Evolutionary conservation across 2,113 vertebrate species (phyloP), one percentile per base, ranked within the genome.

Genomic region (Megaleporinus macrocephalus): DNA sequence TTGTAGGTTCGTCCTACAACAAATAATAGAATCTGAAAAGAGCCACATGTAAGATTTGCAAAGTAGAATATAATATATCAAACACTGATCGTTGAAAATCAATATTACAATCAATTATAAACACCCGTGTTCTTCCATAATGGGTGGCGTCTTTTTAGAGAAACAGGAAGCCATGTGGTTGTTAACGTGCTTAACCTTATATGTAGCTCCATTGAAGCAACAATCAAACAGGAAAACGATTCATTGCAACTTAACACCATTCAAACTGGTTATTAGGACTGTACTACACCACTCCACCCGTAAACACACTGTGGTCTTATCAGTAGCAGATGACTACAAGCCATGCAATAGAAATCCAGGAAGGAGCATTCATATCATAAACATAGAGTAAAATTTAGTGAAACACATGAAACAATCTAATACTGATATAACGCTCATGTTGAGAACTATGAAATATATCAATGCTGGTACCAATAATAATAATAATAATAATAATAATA

Each of bases 131-230:
- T 22, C 11, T 51, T 30, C 27, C 7, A 44, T 44, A 44, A 9
- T 44, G 1, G 9, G 1, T 44, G 11, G 41, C 41, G 4, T 44
- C 41, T 44, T 44, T 44, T 4, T 44, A 9, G 41, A 44, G 41
- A 44, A 27, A 14, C 59, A 26, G 59, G 24, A 6, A 26, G 61
- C 13, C 12, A 29, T 4, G 15, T 22, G 13, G n/a, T 26, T 24
- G 18, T 33, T 53, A 1, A n/a, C 11, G 0, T 15, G 13, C 41
- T 79, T 59, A 14, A 72, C 33, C 65, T 68, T 78, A 53, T 62
- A 78, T 36, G 51, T 33, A 55, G 62, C 47, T 55, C 22, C 66
- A 70, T 41, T 59, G 55, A 57, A 33, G 30, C 77, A 70, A 61
- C 77, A 59, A 33, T 41, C 16, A 20, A 20, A 11, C 30, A 29